Evolutionary conservation across 30 jellyfish, hydroid and myxozoan species (phyloP), one percentile per base, ranked within the genome.

Genomic region (Pelagia noctiluca): DNA sequence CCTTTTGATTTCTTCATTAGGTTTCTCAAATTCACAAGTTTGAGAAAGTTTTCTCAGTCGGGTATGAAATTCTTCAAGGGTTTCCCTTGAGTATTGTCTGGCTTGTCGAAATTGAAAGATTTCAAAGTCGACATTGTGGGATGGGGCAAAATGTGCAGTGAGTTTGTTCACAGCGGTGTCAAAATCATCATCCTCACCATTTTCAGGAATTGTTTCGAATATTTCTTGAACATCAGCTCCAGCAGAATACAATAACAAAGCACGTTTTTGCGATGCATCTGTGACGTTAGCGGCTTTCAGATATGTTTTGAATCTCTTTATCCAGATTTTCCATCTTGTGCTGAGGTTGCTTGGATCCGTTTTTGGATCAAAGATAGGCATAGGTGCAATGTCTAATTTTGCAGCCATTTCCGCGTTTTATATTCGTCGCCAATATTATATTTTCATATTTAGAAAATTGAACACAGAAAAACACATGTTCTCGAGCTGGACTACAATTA

Each of bases 201-300:
- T n/a, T n/a, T n/a, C n/a, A n/a, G n/a, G n/a, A n/a, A n/a, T n/a
- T n/a, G n/a, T n/a, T n/a, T n/a, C n/a, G n/a, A n/a, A n/a, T n/a
- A n/a, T n/a, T n/a, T n/a, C n/a, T n/a, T n/a, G n/a, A n/a, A n/a
- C n/a, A n/a, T n/a, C n/a, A n/a, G n/a, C n/a, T n/a, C 83, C 42
- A 16, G 37, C 83, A 13, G 69, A 37, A 71, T 71, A 71, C 22
- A 71, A 31, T 28, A 71, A 31, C 24, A 71, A 31, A 3, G 83
- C 83, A 11, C 68, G 68, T 71, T 71, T 13, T 71, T 71, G 69
- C 35, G 69, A 35, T 22, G 83, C 69, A 71, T 71, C 83, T n/a
- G 83, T 71, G 8, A 71, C 28, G 62, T 71, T 37, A 2, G 69
- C 69, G 42, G 68, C 83, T 1, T 19, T 36, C 22, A 71, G 69